A percentile compares a stretch with the other conserved stretches of the same genome.
phyloP scores from a whole-genome alignment of 2,888 invertebrate species.

The Thymelicus lineola region DNA sequence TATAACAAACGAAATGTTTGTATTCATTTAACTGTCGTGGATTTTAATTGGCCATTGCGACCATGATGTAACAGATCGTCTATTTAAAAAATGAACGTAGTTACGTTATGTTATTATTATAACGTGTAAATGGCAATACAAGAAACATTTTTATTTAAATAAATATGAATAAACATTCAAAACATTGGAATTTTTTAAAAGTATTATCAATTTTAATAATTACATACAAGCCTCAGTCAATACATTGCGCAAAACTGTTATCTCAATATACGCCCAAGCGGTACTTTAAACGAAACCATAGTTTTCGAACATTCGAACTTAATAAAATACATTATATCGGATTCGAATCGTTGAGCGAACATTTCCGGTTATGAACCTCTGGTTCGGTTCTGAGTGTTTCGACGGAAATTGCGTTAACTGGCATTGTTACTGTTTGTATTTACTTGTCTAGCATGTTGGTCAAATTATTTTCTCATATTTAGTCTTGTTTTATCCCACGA shows the following conservation, averaged over 20 bases:
- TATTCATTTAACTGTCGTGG: slow-evolving; percentile 26
- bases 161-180: too few relatives aligned
- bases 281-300: not conserved
- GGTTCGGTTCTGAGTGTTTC: not conserved
- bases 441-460: not conserved
- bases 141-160: too few relatives aligned
- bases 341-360: slow-evolving; percentile 2
- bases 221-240: too few relatives aligned
- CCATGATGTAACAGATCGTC: not conserved
- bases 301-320: not conserved
- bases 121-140: too few relatives aligned
- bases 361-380: not conserved
- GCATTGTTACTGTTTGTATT: not conserved
- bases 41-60: slow-evolving; percentile 26
- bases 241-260: not conserved
- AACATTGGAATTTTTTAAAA: too few relatives aligned
- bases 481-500: too few relatives aligned
- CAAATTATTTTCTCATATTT: not conserved
- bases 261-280: not conserved
- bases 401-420: not conserved
- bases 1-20: slow-evolving; percentile 33
- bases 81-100: too few relatives aligned
- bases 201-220: too few relatives aligned
- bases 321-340: not conserved
- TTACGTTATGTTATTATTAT: too few relatives aligned